phyloP scores from a whole-genome alignment of 2,888 invertebrate species.

The Cheilosia urbana region DNA sequence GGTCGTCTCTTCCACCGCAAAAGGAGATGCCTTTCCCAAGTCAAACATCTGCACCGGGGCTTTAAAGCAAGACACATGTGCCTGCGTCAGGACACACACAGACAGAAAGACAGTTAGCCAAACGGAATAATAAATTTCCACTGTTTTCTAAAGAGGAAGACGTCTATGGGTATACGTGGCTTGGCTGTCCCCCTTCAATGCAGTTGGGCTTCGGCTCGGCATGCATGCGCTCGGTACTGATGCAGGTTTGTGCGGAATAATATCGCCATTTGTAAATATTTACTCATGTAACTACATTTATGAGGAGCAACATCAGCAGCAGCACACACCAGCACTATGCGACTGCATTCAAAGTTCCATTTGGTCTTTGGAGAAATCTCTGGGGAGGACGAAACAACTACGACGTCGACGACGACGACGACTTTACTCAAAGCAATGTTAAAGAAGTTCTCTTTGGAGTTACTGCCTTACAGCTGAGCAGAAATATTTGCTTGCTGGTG shows the following conservation, averaged over 20 bases:
- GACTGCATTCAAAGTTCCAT: slow-evolving; percentile 70
- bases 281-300: slow-evolving; percentile 75
- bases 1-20: slow-evolving; percentile 1
- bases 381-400: slow-evolving; percentile 35
- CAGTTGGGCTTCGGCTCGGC: slow-evolving; percentile 57
- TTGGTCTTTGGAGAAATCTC: slow-evolving; percentile 54
- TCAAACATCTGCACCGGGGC: slow-evolving; percentile 66
- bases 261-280: slow-evolving; percentile 75
- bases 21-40: slow-evolving; percentile 57
- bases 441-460: slow-evolving; percentile 62
- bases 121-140: slow-evolving; percentile 74
- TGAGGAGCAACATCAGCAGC: slow-evolving; percentile 66
- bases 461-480: slow-evolving; percentile 28
- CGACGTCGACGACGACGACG: slow-evolving; percentile 22
- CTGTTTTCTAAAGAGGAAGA: slow-evolving; percentile 55
- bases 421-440: slow-evolving; percentile 48
- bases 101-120: slow-evolving; percentile 73
- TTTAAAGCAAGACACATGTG: slow-evolving; percentile 68
- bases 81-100: slow-evolving; percentile 66
- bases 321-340: slow-evolving; percentile 24
- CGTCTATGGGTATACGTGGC: neutral
- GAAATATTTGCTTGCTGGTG: slow-evolving; percentile 63
- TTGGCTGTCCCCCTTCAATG: slow-evolving; percentile 15
- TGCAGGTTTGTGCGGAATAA: slow-evolving; percentile 71
- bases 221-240: slow-evolving; percentile 32